A percentile compares a stretch with the other conserved stretches of the same genome.
These are phyloP conservation scores for Chaetodon auriga DNA, from an alignment of 2,113 vertebrate genomes.

Conservation along the genomic window DNA sequence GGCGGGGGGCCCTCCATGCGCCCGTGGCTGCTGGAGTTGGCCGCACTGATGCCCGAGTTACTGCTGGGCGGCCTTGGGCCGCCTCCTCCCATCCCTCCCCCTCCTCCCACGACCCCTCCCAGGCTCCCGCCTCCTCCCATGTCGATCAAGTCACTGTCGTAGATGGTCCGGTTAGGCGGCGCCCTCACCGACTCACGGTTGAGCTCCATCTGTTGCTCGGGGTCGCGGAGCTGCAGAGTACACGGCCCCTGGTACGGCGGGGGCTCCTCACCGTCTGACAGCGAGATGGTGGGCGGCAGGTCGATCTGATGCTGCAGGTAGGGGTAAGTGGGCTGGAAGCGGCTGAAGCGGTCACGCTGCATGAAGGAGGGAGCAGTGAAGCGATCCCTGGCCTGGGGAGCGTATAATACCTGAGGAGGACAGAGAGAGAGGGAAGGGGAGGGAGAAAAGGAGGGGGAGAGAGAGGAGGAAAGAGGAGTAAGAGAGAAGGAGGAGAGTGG, in stretches of 20 bases:
- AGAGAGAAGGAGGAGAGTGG: not conserved
- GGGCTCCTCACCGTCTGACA: constrained; percentile 96
- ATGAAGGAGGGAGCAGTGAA: constrained; percentile 92
- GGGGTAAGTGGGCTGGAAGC: constrained; percentile 98
- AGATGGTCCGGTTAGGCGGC: constrained; percentile 97
- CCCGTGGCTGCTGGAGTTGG: constrained; percentile 90
- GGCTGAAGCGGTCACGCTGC: constrained; percentile 95
- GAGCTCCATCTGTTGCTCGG: constrained; percentile 98
- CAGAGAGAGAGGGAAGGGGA: constrained; percentile 6
- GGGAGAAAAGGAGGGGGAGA: not conserved
- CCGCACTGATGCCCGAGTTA: constrained; percentile 95
- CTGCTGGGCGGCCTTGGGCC: constrained; percentile 96
- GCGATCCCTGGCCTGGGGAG: constrained; percentile 91
- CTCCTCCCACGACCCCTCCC: constrained; percentile 49
- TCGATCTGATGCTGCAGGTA: constrained; percentile 97
- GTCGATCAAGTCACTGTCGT: constrained; percentile 96
- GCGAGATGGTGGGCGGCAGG: constrained; percentile 97
- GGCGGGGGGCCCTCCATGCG: constrained; percentile 95
- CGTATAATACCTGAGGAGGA: constrained; percentile 89
- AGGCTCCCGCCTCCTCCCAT: constrained; percentile 85
- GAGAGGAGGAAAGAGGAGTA: too few species aligned
- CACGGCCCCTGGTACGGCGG: constrained; percentile 97
- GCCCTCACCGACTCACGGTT: constrained; percentile 96
- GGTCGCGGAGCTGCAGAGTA: constrained; percentile 94
- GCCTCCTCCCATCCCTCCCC: constrained; percentile 75